phyloP scores from a whole-genome alignment of 2,888 invertebrate species.

The Tipula lateralis region DNA sequence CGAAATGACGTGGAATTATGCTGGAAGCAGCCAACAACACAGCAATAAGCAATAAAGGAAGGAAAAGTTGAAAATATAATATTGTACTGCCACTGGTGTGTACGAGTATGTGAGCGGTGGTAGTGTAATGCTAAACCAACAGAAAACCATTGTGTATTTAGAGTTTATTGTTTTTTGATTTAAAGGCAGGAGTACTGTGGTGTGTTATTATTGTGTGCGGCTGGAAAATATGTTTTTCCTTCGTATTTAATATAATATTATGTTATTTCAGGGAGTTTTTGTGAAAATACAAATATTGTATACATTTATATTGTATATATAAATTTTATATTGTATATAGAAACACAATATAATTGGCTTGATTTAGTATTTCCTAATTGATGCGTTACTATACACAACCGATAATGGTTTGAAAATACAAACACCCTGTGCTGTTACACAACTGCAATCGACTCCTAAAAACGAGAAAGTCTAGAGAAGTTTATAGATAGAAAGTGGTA shows the following conservation, averaged over 20 bases:
- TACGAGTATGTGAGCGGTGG: neutral
- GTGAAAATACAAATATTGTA: neutral
- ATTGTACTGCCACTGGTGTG: neutral
- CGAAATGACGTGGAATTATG: no score
- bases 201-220: neutral
- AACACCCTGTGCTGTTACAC: no score
- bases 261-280: neutral
- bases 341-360: neutral
- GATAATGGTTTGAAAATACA: no score
- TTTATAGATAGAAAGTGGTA: no score
- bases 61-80: neutral
- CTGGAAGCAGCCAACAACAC: neutral
- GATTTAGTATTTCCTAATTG: no score
- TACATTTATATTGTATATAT: no score
- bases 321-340: no score
- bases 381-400: no score
- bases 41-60: neutral
- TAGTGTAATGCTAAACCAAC: neutral
- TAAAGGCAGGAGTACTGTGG: neutral
- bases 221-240: neutral
- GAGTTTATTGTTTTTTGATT: neutral
- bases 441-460: no score
- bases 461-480: no score
- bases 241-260: neutral
- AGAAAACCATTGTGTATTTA: neutral